Percentiles rank a stretch among this genome's conserved stretches.
Conservation (phyloP, 2,113 vertebrate genomes). For the Channa maculata region DNA sequence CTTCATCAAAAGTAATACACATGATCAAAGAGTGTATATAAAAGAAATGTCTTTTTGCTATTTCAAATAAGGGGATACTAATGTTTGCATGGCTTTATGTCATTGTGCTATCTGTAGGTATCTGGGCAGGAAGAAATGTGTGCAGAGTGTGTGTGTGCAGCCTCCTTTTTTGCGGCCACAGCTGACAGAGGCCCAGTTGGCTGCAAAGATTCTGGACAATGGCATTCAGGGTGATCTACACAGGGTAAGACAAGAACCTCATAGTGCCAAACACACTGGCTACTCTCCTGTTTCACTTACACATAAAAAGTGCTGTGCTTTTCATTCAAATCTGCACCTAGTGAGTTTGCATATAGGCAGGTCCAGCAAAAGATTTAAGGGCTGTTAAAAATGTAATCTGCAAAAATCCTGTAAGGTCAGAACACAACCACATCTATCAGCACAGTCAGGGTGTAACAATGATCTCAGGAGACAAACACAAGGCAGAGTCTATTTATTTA, state of each 20-base stretch:
- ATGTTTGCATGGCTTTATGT: background rate
- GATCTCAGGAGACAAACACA: background rate
- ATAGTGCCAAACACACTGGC: background rate
- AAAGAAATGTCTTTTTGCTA: too few species aligned
- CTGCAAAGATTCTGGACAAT: conserved; percentile 94
- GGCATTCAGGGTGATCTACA: conserved; percentile 94
- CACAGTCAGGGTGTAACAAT: background rate
- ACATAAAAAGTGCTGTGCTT: background rate
- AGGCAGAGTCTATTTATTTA: too few species aligned
- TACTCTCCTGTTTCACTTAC: background rate
- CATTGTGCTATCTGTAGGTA: conserved; percentile 82
- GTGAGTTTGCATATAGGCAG: conserved; percentile 33
- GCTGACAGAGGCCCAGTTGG: conserved; percentile 87
- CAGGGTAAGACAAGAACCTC: conserved; percentile 82
- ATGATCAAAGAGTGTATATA: too few species aligned
- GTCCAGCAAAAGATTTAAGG: conserved; percentile 7
- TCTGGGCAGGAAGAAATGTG: conserved; percentile 88
- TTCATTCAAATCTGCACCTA: conserved; percentile 31
- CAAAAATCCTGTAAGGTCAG: conserved; percentile 28
- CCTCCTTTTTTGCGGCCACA: conserved; percentile 92
- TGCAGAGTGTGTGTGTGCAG: conserved; percentile 87
- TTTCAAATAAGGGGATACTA: too few species aligned
- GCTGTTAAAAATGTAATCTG: conserved; percentile 9
- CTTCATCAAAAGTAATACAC: too few species aligned
- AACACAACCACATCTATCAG: background rate